Base-by-base conservation (phyloP, 2,888 invertebrate genomes). In the Ophion ventricosus region DNA sequence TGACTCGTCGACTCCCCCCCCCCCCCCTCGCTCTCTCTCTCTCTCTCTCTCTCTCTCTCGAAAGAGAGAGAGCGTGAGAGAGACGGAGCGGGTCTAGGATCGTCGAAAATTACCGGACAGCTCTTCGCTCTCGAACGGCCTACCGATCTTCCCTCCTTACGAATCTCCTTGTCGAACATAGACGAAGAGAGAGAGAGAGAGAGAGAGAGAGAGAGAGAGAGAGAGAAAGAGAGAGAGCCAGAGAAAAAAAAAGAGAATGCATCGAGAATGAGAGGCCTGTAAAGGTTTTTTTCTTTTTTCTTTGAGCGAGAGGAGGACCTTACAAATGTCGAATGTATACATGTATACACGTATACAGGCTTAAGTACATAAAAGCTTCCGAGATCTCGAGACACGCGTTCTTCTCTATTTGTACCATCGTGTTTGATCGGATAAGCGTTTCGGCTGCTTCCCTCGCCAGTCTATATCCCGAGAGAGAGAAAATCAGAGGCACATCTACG, bases 391-490 rank as follows among this genome's bases (percentile, higher is more conserved):
- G 77, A 77, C 87, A 85, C 86, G 84, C 79, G 82, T 66, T 82
- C 87, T 87, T 87, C 87, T 87, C 87, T 87, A 87, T 87, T 87
- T 87, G 86, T 87, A 87, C 85, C 86, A 87, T 87, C 86, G 82
- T 86, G 87, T 87, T 87, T 87, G 87, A 87, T 87, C 87, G 87
- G 87, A 87, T 87, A 85, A 86, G 85, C 87, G 86, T 85, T 83
- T 85, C 80, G 83, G 86, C 83, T 80, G 79, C 84, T 57, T 63
- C 35, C n/a, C 35, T n/a, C n/a, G 64, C 26, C 17, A 35, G 64
- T n/a, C 25, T 8, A 57, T 57, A 54, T 54, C n/a, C 23, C 61
- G 17, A 14, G 61, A 61, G n/a, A 23, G 26, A 26, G 61, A 5
- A 3, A 57, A 75, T 26, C n/a, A 64, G 82, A 85, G 75, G 70